A percentile compares a stretch with the other conserved stretches of the same genome.
Evolutionary conservation across 2,888 invertebrate species (phyloP).

Genomic region (Eilema sororculum): DNA sequence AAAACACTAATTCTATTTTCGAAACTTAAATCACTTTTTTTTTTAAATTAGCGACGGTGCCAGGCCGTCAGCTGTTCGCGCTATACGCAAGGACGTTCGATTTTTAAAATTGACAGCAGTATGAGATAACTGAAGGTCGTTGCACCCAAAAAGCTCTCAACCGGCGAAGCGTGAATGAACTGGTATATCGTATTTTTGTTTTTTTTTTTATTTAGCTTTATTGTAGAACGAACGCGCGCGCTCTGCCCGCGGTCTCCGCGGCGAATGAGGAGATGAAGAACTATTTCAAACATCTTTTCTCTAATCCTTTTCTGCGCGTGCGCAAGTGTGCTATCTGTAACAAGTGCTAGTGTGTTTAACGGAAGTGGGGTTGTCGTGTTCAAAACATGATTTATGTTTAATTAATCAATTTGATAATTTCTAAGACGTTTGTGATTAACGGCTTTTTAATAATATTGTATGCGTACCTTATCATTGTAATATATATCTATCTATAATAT

Average conservation of each 20-base stretch:
- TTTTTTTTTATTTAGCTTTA: constrained; percentile 52
- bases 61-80: constrained; percentile 75
- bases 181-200: constrained; percentile 66
- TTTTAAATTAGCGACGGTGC: constrained; percentile 31
- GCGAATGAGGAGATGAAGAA: constrained; percentile 84
- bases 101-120: constrained; percentile 63
- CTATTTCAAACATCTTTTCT: constrained; percentile 85
- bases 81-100: constrained; percentile 73
- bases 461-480: no score
- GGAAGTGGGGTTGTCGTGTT: constrained; percentile 66
- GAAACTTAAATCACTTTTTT: constrained; percentile 42
- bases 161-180: constrained; percentile 77
- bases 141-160: constrained; percentile 70
- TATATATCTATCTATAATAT: not conserved
- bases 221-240: constrained; percentile 69
- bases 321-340: constrained; percentile 69
- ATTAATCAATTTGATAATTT: constrained; percentile 51
- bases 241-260: constrained; percentile 75
- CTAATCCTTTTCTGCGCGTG: constrained; percentile 80
- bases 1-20: constrained; percentile 29
- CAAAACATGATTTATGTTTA: constrained; percentile 60
- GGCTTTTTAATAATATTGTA: not conserved
- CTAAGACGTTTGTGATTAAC: constrained; percentile 31
- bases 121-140: constrained; percentile 71
- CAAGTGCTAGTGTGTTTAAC: constrained; percentile 69